A percentile compares a stretch with the other conserved stretches of the same genome.
Conservation (phyloP, 2,797 vertebrate species). For the Rhinichthys osculus region DNA sequence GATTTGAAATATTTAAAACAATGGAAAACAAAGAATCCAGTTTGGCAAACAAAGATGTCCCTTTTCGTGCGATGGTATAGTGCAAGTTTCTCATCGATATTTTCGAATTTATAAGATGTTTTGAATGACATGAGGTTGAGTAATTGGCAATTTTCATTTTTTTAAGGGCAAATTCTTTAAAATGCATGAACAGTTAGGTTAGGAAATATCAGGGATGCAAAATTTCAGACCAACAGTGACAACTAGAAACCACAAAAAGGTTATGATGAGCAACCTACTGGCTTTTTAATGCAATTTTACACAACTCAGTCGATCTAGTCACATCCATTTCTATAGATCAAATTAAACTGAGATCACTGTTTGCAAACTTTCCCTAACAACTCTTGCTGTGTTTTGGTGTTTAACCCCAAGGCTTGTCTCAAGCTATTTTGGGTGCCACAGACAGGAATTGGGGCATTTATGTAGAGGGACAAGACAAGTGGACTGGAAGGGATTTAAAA, state of each 20-base stretch:
- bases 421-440: constrained; percentile 21
- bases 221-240: neutral
- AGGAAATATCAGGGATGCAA: neutral
- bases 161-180: neutral
- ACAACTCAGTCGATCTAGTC: neutral
- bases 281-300: neutral
- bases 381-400: constrained; percentile 10
- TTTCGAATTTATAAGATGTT: neutral
- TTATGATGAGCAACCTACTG: neutral
- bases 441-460: constrained; percentile 39
- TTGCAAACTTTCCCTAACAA: constrained; percentile 17
- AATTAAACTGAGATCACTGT: neutral
- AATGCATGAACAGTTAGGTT: constrained; percentile 13
- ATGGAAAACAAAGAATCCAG: constrained; percentile 42
- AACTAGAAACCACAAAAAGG: neutral
- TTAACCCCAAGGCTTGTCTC: constrained; percentile 41
- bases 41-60: constrained; percentile 2
- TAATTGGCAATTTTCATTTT: neutral
- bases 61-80: constrained; percentile 31
- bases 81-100: constrained; percentile 18
- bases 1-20: constrained; percentile 49
- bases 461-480: constrained; percentile 52
- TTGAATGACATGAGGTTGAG: neutral
- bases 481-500: constrained; percentile 58
- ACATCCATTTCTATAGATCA: neutral